Base-by-base conservation (phyloP, 2,113 vertebrate species). In the Callopanchax toddi region DNA sequence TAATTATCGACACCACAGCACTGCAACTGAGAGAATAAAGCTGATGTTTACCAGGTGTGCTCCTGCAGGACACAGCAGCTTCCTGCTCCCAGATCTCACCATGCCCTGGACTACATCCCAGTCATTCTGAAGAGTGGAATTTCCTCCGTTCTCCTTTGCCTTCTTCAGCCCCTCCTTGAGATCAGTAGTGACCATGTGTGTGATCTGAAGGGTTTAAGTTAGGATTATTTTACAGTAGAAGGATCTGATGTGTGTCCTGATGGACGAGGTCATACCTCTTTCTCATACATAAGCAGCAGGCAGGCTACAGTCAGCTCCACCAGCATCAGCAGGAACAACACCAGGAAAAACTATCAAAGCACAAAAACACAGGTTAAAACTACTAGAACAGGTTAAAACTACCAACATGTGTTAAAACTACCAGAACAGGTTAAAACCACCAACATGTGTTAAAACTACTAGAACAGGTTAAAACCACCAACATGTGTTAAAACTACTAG, bases 281-380 rank as follows among this genome's bases (percentile, higher is more conserved):
- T 0, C 63, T 95, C 94, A 6, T 91, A 90, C 20, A 93, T 2
- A 11, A 95, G 93, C 16, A 96, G 90, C 32, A 93, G 3, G 45
- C 94, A 93, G 2, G 94, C 94, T 10, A 79, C 46, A 0, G 60
- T 57, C 78, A 96, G 87, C 79, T 96, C 93, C 36, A 83, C 74
- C 84, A 96, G 66, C 82, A 96, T 94, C 67, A 96, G 89, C 17
- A 94, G 7, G 70, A 96, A 88, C 57, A 96, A 85, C 69, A 96
- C 45, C 66, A 92, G 52, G 85, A 96, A 96, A 63, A 95, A 96
- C 95, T 96, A 83, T 17, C 50, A 43, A n/a, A n/a, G n/a, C n/a
- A n/a, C n/a, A n/a, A n/a, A n/a, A n/a, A n/a, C n/a, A n/a, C n/a
- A n/a, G n/a, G n/a, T n/a, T n/a, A n/a, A n/a, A n/a, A n/a, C n/a